phyloP scores from a whole-genome alignment of 2,113 vertebrate species.

The Grus americana region DNA sequence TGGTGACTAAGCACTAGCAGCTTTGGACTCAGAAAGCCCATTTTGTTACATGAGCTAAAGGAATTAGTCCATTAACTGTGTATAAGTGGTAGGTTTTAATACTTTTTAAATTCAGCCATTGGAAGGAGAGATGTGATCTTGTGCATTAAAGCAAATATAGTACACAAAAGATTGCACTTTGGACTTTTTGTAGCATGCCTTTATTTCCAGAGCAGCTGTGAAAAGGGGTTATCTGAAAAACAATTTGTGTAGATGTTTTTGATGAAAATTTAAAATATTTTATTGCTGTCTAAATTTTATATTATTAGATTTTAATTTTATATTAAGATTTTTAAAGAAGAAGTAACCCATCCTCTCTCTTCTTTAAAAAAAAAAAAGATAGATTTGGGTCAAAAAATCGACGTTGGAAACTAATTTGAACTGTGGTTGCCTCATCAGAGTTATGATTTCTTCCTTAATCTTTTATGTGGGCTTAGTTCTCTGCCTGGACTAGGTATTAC shows the following conservation, averaged over 20 bases:
- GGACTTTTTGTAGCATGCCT: not conserved
- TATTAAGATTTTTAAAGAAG: not conserved
- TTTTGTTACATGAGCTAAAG: not conserved
- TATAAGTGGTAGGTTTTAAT: not conserved
- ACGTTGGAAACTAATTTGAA: not conserved
- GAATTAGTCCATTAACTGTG: not conserved
- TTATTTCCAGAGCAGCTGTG: not conserved
- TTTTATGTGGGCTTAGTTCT: not conserved
- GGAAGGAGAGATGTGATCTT: not conserved
- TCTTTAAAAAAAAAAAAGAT: not conserved
- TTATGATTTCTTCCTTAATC: not conserved
- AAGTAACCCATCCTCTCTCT: not conserved
- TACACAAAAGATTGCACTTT: not conserved
- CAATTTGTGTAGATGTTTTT: not conserved
- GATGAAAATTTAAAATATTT: not conserved
- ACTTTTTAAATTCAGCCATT: not conserved
- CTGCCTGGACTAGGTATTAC: not conserved
- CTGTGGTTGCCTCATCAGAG: not conserved
- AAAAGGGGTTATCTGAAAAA: not conserved
- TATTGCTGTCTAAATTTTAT: not conserved
- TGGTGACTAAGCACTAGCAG: not conserved
- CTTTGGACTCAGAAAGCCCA: not conserved
- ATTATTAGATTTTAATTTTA: not conserved
- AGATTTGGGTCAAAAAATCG: not conserved
- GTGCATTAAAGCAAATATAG: not conserved